These are phyloP conservation scores for Spatulosminthurus flaviceps DNA, from an alignment of 2,888 invertebrate genomes.

Conservation along the genomic window DNA sequence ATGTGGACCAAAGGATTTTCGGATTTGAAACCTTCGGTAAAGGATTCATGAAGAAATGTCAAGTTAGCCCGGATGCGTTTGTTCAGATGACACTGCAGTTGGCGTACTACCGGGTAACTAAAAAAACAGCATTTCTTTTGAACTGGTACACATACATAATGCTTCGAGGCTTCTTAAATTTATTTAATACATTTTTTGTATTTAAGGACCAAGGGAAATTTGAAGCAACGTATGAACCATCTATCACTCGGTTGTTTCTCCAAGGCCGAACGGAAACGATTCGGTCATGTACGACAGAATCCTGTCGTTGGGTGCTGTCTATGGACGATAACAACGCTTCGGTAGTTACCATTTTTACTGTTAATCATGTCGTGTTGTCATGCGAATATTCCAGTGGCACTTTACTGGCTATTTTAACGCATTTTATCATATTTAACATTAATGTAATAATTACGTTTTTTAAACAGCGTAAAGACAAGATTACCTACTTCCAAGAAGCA, in stretches of 20 bases:
- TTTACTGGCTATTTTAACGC: too few relatives aligned
- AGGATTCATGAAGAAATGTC: constrained; percentile 94
- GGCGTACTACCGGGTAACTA: constrained; percentile 83
- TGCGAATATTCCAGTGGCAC: too few relatives aligned
- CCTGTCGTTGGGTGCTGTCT: constrained; percentile 88
- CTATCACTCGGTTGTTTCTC: constrained; percentile 95
- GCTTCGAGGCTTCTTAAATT: not conserved
- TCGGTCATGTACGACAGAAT: constrained; percentile 94
- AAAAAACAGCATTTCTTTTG: too few relatives aligned
- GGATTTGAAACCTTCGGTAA: constrained; percentile 90
- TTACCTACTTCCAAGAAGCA: constrained; percentile 12
- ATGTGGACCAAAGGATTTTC: constrained; percentile 89
- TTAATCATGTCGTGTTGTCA: too few relatives aligned
- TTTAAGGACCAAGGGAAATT: constrained; percentile 86
- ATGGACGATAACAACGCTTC: constrained; percentile 76
- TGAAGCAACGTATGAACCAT: constrained; percentile 96
- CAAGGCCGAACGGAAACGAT: constrained; percentile 99
- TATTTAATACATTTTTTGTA: not conserved
- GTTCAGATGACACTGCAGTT: constrained; percentile 97
- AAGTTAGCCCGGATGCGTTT: constrained; percentile 95
- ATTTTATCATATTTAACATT: too few relatives aligned
- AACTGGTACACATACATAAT: too few relatives aligned
- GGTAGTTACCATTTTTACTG: not conserved
- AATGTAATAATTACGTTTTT: too few relatives aligned
- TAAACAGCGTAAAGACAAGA: constrained; percentile 20